Base-by-base conservation (phyloP, 2,113 vertebrate species). In the Eptesicus fuscus region DNA sequence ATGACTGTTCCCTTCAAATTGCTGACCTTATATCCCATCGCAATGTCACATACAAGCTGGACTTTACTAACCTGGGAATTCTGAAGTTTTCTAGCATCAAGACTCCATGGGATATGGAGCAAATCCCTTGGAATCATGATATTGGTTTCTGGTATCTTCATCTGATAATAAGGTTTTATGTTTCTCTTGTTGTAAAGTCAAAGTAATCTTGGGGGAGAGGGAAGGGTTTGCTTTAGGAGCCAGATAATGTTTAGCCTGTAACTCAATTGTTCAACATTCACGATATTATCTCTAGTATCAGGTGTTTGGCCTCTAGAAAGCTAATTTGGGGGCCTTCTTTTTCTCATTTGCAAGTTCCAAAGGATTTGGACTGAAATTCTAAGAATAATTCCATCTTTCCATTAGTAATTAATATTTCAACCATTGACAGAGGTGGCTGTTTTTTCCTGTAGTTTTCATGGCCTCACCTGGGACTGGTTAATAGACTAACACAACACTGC, bases 101-200 rank as follows among this genome's bases (percentile, higher is more conserved):
- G 59, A 82, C 59, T 87, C 82, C 63, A 22, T 93, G 77, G 49
- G 67, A 32, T 49, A 35, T 40, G 76, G 69, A 91, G 73, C 16
- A 18, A 79, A 76, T 67, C 77, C n/a, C 23, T 70, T 74, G 63
- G 69, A 89, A 89, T 88, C 44, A 61, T 78, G 73, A 42, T 44
- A 42, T 32, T 83, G 63, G 37, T 74, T 93, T 93, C 84, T 95
- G 47, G 49, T 56, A 86, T 95, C 49, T 86, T 74, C 17, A 74
- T 93, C 78, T 80, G 83, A 90, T 87, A 85, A 93, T 40, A 12
- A 85, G 42, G 42, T 63, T 94, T 87, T 87, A 8, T 91, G 85
- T 91, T 92, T 92, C 95, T 76, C 63, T 82, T 90, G 7, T 65
- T 91, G 61, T 82, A 95, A 95, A 90, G 79, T 93, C 92, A 91